phyloP scores from a whole-genome alignment of 2,113 vertebrate species.

The Sceloporus undulatus region DNA sequence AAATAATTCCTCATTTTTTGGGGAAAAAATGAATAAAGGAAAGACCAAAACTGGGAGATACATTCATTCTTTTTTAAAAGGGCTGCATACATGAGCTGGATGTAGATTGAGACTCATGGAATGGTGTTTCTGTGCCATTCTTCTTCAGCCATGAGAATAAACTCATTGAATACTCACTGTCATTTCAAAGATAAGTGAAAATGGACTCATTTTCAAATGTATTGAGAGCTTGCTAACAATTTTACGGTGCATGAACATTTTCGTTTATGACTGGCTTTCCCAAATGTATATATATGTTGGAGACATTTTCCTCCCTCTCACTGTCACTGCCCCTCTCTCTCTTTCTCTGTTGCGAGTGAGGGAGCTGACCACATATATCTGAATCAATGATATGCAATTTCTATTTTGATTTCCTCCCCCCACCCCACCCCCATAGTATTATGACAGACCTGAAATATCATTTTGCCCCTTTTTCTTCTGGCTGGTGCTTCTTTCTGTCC shows the following conservation, averaged over 20 bases:
- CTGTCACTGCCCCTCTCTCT: background rate
- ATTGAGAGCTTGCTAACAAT: background rate
- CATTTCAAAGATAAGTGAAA: background rate
- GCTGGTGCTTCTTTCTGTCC: background rate
- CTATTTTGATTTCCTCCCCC: constrained; percentile 2
- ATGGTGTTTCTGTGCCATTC: too few relatives aligned
- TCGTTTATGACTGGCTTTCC: background rate
- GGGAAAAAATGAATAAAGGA: background rate
- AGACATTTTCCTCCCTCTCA: background rate
- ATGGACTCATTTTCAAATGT: background rate
- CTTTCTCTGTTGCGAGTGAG: background rate
- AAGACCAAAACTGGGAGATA: too few relatives aligned
- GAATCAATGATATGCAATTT: background rate
- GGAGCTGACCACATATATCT: background rate
- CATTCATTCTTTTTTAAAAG: background rate
- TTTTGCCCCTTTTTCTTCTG: background rate
- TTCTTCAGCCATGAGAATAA: background rate
- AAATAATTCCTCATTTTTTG: too few relatives aligned
- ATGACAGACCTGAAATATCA: background rate
- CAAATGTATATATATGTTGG: background rate
- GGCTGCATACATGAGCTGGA: background rate
- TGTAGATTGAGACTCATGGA: too few relatives aligned
- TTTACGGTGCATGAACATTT: background rate
- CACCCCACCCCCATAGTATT: background rate
- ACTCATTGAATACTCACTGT: background rate